Evolutionary conservation across 1,140 invertebrate species (phyloP).

Genomic region (Drosophila eugracilis): DNA sequence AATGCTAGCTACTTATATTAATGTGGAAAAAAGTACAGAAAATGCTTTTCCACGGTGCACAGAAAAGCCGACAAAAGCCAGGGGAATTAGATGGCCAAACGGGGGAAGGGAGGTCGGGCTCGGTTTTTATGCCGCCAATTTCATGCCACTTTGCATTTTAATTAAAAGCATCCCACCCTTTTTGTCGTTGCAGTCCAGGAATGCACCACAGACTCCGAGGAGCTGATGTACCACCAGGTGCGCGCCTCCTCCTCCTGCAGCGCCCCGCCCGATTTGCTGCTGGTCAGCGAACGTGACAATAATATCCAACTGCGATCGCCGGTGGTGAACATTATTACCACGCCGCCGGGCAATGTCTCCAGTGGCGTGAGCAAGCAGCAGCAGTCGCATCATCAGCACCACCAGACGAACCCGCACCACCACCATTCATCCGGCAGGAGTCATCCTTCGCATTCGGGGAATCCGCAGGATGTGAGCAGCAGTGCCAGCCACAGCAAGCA

Average conservation of each 20-base stretch:
- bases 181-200: constrained; percentile 76
- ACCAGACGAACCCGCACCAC: constrained; percentile 44
- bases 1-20: not conserved
- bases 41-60: constrained; percentile 11
- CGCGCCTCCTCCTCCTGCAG: constrained; percentile 84
- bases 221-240: constrained; percentile 84
- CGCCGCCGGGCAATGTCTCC: constrained; percentile 67
- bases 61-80: constrained; percentile 18
- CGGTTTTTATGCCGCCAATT: constrained; percentile 63
- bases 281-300: constrained; percentile 84
- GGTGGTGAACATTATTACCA: constrained; percentile 82
- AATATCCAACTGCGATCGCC: constrained; percentile 81
- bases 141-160: constrained; percentile 82
- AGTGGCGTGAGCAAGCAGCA: constrained; percentile 30
- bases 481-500: constrained; percentile 69
- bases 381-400: constrained; percentile 28
- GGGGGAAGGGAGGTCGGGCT: constrained; percentile 1
- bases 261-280: constrained; percentile 81
- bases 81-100: constrained; percentile 6
- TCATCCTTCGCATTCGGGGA: constrained; percentile 21
- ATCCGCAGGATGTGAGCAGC: constrained; percentile 58
- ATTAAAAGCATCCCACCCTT: constrained; percentile 62
- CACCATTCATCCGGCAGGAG: constrained; percentile 35
- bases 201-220: constrained; percentile 84
- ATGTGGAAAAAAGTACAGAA: not conserved